Evolutionary conservation across 1,140 invertebrate species (phyloP).

Genomic region (Trachymyrmex septentrionalis): DNA sequence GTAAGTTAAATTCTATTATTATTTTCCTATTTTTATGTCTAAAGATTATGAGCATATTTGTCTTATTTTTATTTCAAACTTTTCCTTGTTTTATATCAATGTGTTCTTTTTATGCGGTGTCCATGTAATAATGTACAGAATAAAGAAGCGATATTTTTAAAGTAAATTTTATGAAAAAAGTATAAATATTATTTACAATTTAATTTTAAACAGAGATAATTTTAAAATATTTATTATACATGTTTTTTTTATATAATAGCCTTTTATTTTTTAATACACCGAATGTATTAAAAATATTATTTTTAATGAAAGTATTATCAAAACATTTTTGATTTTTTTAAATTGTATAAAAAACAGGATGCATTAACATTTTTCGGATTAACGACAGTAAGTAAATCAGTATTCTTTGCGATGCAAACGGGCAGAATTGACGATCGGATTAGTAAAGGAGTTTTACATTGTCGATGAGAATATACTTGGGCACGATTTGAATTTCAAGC

Average conservation of each 20-base stretch:
- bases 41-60: background rate
- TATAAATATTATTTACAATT: background rate
- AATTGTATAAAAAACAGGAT: background rate
- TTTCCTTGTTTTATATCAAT: background rate
- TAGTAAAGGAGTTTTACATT: constrained; percentile 56
- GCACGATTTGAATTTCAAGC: constrained; percentile 60
- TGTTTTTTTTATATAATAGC: background rate
- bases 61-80: background rate
- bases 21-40: background rate
- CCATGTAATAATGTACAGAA: background rate
- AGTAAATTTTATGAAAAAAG: background rate
- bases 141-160: background rate
- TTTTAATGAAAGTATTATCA: background rate
- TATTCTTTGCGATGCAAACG: constrained; percentile 53
- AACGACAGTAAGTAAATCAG: constrained; percentile 15
- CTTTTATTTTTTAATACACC: background rate
- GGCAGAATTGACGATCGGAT: constrained; percentile 53
- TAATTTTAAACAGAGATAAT: background rate
- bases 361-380: constrained; percentile 28
- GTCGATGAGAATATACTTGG: constrained; percentile 59
- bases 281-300: constrained; percentile 6
- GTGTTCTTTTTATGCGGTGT: background rate
- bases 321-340: background rate
- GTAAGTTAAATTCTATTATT: constrained; percentile 31
- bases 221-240: background rate